phyloP scores from a whole-genome alignment of 1,140 invertebrate species.

The Drosophila ohnishii region DNA sequence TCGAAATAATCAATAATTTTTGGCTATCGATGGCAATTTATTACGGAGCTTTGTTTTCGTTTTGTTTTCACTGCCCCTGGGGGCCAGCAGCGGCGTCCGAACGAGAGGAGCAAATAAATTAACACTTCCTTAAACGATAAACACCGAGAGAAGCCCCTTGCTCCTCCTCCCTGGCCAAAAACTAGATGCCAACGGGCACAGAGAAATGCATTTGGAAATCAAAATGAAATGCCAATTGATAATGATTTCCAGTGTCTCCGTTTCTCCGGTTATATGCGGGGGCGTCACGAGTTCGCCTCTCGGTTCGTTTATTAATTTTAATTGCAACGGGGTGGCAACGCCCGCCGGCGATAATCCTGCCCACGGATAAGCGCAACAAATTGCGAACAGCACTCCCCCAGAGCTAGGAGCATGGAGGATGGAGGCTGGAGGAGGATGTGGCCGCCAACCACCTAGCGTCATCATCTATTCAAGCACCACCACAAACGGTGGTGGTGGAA shows the following conservation, averaged over 20 bases:
- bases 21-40: slow-evolving; percentile 79
- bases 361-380: slow-evolving; percentile 47
- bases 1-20: slow-evolving; percentile 82
- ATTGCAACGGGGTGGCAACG: slow-evolving; percentile 63
- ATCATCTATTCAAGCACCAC: slow-evolving; percentile 2
- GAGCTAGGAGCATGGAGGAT: not conserved
- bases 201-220: slow-evolving; percentile 41
- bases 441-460: slow-evolving; percentile 9
- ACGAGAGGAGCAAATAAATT: slow-evolving; percentile 73
- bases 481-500: slow-evolving; percentile 6
- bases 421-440: slow-evolving; percentile 1
- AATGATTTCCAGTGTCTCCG: slow-evolving; percentile 43
- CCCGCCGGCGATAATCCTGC: slow-evolving; percentile 41
- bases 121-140: slow-evolving; percentile 82
- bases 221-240: slow-evolving; percentile 54
- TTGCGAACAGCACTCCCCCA: slow-evolving; percentile 43
- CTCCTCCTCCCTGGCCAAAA: not conserved
- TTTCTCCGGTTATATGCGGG: slow-evolving; percentile 18
- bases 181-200: slow-evolving; percentile 6
- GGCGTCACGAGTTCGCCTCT: slow-evolving; percentile 57
- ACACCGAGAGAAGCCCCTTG: slow-evolving; percentile 22
- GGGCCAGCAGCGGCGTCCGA: slow-evolving; percentile 14
- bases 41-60: slow-evolving; percentile 43
- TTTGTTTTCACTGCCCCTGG: slow-evolving; percentile 37
- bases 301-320: slow-evolving; percentile 78